Percentiles rank a stretch among this genome's conserved stretches.
Evolutionary conservation across 2,113 vertebrate genomes (phyloP).

Genomic region (Pluvianellus socialis): DNA sequence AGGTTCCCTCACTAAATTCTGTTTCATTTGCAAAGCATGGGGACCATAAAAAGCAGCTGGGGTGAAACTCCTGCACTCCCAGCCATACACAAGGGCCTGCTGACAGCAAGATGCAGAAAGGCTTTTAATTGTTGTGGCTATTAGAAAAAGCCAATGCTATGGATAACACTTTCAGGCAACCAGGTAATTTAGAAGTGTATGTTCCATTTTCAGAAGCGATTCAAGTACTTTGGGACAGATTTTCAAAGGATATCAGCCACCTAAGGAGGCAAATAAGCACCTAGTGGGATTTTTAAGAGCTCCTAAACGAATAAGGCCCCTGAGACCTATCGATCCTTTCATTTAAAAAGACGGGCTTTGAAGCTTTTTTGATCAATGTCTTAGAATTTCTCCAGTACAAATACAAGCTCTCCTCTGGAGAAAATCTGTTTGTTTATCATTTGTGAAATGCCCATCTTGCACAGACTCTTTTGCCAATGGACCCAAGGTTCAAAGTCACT

Average conservation of each 20-base stretch:
- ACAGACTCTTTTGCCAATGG: neutral
- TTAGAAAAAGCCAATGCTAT: neutral
- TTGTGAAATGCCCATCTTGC: neutral
- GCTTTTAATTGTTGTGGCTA: neutral
- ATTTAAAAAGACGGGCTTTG: neutral
- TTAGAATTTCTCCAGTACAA: neutral
- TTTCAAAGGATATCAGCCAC: neutral
- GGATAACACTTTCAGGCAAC: neutral
- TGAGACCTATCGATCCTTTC: neutral
- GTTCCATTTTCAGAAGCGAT: neutral
- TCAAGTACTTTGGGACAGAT: neutral
- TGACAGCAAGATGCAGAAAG: neutral
- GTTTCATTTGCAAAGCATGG: neutral
- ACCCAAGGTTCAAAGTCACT: neutral
- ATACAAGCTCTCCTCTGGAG: neutral
- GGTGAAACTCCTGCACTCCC: neutral
- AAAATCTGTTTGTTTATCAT: neutral
- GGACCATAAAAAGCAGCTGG: neutral
- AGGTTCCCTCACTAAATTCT: conserved; percentile 20
- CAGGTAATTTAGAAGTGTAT: neutral
- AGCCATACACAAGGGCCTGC: neutral
- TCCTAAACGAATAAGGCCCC: neutral
- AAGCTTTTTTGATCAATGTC: neutral
- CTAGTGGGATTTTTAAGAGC: neutral
- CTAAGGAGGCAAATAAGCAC: neutral